Percentiles rank a stretch among this genome's conserved stretches.
phyloP scores from a whole-genome alignment of 2,888 invertebrate genomes.

The Xestia rhomboidea region DNA sequence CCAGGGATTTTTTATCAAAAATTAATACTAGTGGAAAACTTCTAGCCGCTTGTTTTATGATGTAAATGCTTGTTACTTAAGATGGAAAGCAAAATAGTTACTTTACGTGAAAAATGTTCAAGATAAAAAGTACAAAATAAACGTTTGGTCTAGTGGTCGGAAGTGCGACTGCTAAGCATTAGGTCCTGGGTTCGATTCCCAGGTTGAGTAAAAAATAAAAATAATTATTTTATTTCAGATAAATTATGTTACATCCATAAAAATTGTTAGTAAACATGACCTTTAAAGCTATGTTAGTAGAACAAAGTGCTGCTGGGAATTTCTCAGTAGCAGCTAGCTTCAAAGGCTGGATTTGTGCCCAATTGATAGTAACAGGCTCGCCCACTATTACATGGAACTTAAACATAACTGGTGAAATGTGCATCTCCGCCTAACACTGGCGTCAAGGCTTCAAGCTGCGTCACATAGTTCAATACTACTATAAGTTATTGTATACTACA shows the following conservation, averaged over 20 bases:
- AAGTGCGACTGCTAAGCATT: background rate
- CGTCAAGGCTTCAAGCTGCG: background rate
- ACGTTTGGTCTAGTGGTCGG: background rate
- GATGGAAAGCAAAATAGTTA: slow-evolving; percentile 31
- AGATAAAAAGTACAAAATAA: slow-evolving; percentile 7
- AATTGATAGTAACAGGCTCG: background rate
- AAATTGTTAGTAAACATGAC: no score
- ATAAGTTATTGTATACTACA: no score
- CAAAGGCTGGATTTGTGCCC: background rate
- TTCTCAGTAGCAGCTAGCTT: background rate
- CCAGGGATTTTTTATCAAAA: slow-evolving; percentile 31
- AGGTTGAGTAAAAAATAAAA: background rate
- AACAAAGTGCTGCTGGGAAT: background rate
- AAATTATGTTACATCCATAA: no score
- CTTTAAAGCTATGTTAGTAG: no score
- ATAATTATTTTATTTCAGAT: no score
- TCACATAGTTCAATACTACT: background rate
- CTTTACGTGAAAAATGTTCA: background rate
- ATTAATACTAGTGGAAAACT: slow-evolving; percentile 51
- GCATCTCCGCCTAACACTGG: background rate
- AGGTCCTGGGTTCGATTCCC: background rate
- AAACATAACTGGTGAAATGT: background rate
- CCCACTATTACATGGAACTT: background rate
- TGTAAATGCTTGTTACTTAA: slow-evolving; percentile 39
- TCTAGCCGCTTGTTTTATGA: slow-evolving; percentile 45